Evolutionary conservation across 2,797 vertebrate species (phyloP).

Genomic region (Limnodromus scolopaceus): DNA sequence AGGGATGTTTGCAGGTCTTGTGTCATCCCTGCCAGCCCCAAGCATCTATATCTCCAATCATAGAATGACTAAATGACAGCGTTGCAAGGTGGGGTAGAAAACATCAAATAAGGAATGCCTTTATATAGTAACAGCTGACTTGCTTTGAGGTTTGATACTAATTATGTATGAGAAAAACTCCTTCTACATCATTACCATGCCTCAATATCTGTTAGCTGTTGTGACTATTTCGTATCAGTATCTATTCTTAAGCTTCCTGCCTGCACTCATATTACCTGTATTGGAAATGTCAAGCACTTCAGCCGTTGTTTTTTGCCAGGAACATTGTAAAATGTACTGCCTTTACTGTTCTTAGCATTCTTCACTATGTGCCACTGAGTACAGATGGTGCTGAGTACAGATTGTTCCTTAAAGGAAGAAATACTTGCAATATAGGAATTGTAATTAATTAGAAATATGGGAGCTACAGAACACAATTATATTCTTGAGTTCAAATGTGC

Average conservation of each 20-base stretch:
- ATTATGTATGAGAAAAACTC: not conserved
- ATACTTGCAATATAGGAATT: not conserved
- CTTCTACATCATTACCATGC: not conserved
- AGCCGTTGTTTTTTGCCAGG: not conserved
- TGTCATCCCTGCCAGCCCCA: not conserved
- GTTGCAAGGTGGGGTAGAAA: not conserved
- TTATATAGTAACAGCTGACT: not conserved
- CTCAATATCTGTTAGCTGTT: not conserved
- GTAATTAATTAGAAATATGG: not conserved
- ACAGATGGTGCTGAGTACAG: not conserved
- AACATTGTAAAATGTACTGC: not conserved
- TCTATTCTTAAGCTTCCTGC: not conserved
- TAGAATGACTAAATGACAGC: not conserved
- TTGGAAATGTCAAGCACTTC: not conserved
- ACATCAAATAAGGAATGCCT: not conserved
- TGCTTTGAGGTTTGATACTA: not conserved
- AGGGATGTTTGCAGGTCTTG: not conserved
- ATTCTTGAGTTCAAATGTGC: not conserved
- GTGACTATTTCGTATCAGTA: not conserved
- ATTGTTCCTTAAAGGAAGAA: not conserved
- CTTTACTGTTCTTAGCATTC: not conserved
- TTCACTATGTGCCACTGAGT: not conserved
- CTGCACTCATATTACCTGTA: not conserved
- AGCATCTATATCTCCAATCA: not conserved
- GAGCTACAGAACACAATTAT: not conserved